Base-by-base conservation (phyloP, 2,888 invertebrate genomes). In the Gandaritis pyraliata region DNA sequence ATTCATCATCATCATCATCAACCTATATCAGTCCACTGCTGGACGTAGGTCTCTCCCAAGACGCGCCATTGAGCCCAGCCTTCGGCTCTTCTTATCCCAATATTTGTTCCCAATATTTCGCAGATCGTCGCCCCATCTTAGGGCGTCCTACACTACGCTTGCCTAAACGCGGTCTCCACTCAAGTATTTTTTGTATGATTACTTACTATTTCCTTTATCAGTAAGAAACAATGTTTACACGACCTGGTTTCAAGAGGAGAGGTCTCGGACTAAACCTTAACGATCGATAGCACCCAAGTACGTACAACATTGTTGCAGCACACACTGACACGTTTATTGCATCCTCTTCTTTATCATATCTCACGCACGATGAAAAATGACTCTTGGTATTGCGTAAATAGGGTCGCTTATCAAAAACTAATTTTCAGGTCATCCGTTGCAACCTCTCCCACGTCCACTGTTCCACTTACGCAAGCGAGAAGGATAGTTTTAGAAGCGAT, bases 321-420 rank as follows among this genome's bases (percentile, higher is more conserved):
- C 47, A 38, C 39, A 58, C 58, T 43, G 52, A 58, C 30, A 16
- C 16, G 1, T 5, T 47, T 16, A 39, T 52, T 58, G 58, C 58
- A 58, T 58, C 58, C 49, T 47, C 15, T 39, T 58, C 52, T 29
- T 11, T 10, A 16, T 47, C n/a, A 38, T 43, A 0, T 12, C 38
- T 15, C 29, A 6, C 6, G 6, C 1, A 16, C 29, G 12, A n/a
- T 13, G 30, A 10, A 52, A 15, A 23, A n/a, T 52, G 39, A n/a
- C 7, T 15, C 41, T 46, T 47, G 47, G 7, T 47, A 38, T 47
- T n/a, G 10, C 6, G 11, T 5, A 1, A 29, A 18, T 58, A 58
- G 51, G 51, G 52, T 52, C 46, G 11, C n/a, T 47, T 30, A 47
- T 52, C 47, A 38, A 16, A 30, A 47, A 6, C 2, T 10, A 23